phyloP scores from a whole-genome alignment of 2,113 vertebrate species.

The Sigmodon hispidus region DNA sequence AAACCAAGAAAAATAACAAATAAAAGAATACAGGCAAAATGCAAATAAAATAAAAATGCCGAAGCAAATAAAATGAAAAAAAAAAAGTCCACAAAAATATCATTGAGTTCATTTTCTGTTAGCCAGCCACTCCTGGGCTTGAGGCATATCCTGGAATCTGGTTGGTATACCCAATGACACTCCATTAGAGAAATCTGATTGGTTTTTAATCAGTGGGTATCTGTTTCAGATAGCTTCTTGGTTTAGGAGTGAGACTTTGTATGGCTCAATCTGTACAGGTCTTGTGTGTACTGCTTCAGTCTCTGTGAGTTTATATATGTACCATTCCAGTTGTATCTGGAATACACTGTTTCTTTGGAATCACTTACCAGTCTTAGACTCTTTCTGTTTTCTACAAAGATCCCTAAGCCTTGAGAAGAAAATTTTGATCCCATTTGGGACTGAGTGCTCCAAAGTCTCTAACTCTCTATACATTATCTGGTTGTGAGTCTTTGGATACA shows the following conservation, averaged over 20 bases:
- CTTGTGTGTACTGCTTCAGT: not conserved
- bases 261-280: not conserved
- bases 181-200: not conserved
- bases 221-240: not conserved
- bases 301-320: not conserved
- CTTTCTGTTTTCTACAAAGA: not conserved
- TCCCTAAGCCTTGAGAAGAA: not conserved
- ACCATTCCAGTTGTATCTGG: not conserved
- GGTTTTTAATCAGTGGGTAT: not conserved
- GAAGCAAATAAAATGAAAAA: not conserved
- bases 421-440: not conserved
- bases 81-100: not conserved
- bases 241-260: not conserved
- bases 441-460: not conserved
- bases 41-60: not conserved
- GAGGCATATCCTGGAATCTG: not conserved
- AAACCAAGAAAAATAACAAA: not conserved
- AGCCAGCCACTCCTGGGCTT: not conserved
- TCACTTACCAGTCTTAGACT: not conserved
- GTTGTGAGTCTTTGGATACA: not conserved
- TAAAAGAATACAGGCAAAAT: not conserved
- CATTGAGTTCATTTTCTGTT: not conserved
- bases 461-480: not conserved
- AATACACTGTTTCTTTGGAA: not conserved
- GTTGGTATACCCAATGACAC: no score